Evolutionary conservation across 2,888 invertebrate species (phyloP).

Genomic region (Ischnura elegans): DNA sequence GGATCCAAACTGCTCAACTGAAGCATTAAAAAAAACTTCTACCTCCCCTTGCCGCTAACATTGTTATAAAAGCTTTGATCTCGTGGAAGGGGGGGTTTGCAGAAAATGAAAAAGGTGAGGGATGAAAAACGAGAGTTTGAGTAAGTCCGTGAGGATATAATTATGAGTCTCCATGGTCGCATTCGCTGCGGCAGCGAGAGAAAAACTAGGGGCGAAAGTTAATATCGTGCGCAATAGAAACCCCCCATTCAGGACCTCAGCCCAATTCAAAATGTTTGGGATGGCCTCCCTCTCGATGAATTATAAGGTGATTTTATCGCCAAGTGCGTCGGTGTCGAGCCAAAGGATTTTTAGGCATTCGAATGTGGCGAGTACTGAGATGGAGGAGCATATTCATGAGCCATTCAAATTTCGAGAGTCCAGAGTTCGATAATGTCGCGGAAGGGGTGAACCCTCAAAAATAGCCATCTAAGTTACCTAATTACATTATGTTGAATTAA

Average conservation of each 20-base stretch:
- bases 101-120: slow-evolving; percentile 29
- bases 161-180: slow-evolving; percentile 34
- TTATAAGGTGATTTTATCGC: slow-evolving; percentile 41
- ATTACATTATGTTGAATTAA: neutral
- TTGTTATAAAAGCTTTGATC: slow-evolving; percentile 9
- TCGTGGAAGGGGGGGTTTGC: neutral
- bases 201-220: slow-evolving; percentile 27
- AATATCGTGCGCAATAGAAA: slow-evolving; percentile 3
- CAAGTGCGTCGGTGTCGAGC: neutral
- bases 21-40: neutral
- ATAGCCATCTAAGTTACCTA: neutral
- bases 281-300: slow-evolving; percentile 24
- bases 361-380: slow-evolving; percentile 5
- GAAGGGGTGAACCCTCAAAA: neutral
- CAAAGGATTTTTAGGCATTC: neutral
- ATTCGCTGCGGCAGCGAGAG: neutral
- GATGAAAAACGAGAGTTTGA: slow-evolving; percentile 37
- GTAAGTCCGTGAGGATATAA: neutral
- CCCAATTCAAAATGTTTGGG: slow-evolving; percentile 20
- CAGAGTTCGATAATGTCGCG: neutral
- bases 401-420: neutral
- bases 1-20: slow-evolving; percentile 33
- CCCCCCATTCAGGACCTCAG: slow-evolving; percentile 28
- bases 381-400: slow-evolving; percentile 12
- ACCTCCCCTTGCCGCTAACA: neutral